Evolutionary conservation across 30 jellyfish, hydroid and myxozoan genomes (phyloP), one percentile per base, ranked within the genome.

Genomic region (Aurelia sp.): DNA sequence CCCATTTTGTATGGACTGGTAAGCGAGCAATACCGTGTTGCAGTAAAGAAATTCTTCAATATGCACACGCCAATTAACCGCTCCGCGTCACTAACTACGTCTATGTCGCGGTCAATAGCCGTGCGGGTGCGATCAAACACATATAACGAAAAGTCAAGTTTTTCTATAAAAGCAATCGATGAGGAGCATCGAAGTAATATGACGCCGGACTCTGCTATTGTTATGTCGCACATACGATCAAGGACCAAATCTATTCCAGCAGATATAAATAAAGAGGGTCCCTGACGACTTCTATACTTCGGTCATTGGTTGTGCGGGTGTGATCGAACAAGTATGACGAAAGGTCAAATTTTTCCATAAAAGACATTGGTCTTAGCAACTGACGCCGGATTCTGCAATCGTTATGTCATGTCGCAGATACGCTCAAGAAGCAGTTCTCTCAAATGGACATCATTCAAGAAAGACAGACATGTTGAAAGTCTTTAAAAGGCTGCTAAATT

Each of bases 1-100:
- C 95, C 95, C 3, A 16, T 86, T 20, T 22, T 86, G 6, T 86
- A 86, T 62, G 95, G 82, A 13, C 22, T 86, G 16, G 22, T 65
- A 15, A 50, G 89, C 31, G 89, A 66, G 79, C 79, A 74, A 37
- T 86, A 51, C 53, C 79, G 85, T 10, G 61, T 55, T 17, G 89
- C 85, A 15, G 20, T 86, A 13, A 74, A 78, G 73, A 37, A 23
- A 52, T 18, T 80, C 20, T 18, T 66, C 23, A 16, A 20, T 19
- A 22, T 20, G 21, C 18, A 22, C 31, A 78, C 41, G 35, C 44
- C 18, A 13, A 17, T 11, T 27, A 51, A 12, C 69, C 70, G 70
- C 20, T 16, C 33, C 33, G 30, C 23, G 33, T 59, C 69, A 12
- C 55, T 44, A 44, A 59, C 33, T 7, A 59, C 33, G 4, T 13